Evolutionary conservation across 2,888 invertebrate species (phyloP).

Genomic region (Sthenelais limicola): DNA sequence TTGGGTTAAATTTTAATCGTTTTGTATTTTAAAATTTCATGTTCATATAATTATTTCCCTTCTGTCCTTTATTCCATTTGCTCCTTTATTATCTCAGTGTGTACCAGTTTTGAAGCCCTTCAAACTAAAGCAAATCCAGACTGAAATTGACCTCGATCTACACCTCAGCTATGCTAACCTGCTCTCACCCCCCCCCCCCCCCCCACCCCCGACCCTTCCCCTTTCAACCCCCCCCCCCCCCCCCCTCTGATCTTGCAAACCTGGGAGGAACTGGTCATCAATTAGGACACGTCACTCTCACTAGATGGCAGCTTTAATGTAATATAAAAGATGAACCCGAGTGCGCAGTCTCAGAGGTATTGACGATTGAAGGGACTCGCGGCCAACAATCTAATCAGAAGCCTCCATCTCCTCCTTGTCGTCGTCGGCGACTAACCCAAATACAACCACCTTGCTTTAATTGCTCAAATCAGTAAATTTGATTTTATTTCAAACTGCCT

Average conservation of each 20-base stretch:
- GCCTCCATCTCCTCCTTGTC: conserved; percentile 10
- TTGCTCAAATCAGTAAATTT: conserved; percentile 37
- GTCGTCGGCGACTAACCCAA: conserved; percentile 16
- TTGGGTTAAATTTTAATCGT: no score
- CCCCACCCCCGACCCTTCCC: background rate
- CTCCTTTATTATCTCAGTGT: no score
- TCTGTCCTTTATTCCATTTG: no score
- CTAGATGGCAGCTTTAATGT: conserved; percentile 24
- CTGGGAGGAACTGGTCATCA: conserved; percentile 18
- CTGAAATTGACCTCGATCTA: no score
- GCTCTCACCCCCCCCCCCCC: background rate
- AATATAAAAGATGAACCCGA: conserved; percentile 42
- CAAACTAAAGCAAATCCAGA: no score
- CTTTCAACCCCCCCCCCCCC: conserved; percentile 1
- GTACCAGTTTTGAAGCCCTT: no score
- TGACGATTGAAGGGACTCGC: conserved; percentile 33
- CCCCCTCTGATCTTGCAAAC: no score
- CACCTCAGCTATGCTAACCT: background rate
- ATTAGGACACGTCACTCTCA: conserved; percentile 12
- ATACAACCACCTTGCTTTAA: conserved; percentile 18
- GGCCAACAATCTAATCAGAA: conserved; percentile 20
- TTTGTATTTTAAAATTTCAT: no score
- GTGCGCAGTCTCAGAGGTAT: conserved; percentile 23
- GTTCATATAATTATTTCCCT: no score
- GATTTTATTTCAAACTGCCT: conserved; percentile 33